These are phyloP conservation scores for Campoplex capitator DNA, from an alignment of 2,888 invertebrate genomes.

Conservation along the genomic window DNA sequence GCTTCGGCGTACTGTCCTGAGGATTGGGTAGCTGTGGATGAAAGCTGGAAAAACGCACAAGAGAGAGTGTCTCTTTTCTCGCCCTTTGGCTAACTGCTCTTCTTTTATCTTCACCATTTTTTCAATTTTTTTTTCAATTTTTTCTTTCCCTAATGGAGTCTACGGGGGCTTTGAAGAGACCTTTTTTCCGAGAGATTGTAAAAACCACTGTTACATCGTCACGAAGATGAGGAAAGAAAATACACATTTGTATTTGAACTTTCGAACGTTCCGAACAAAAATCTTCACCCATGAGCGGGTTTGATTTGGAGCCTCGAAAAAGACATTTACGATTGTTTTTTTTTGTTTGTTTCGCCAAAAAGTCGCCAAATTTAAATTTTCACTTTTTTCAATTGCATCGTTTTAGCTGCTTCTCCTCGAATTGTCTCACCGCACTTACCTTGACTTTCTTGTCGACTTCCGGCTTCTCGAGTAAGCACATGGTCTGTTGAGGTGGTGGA, in stretches of 20 bases:
- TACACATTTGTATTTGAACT: background rate
- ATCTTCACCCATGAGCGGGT: background rate
- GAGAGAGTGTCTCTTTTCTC: conserved; percentile 27
- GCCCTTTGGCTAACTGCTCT: conserved; percentile 15
- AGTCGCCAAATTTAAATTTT: too few species aligned
- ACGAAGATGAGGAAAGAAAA: background rate
- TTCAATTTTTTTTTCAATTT: conserved; percentile 13
- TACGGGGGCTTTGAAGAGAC: background rate
- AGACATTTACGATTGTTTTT: too few species aligned
- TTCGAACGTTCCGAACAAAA: conserved; percentile 1
- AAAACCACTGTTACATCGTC: background rate
- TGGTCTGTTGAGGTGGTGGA: conserved; percentile 80
- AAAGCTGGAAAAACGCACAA: background rate
- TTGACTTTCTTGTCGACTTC: conserved; percentile 91
- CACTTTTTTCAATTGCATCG: background rate
- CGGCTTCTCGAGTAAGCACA: conserved; percentile 88
- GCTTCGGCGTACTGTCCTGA: conserved; percentile 25
- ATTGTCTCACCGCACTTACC: conserved; percentile 85
- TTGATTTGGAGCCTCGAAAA: conserved; percentile 6
- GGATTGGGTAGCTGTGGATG: background rate
- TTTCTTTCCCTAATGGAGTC: conserved; percentile 9
- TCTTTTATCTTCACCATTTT: background rate
- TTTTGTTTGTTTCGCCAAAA: too few species aligned
- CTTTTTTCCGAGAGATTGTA: background rate
- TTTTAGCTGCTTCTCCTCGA: background rate